These are phyloP conservation scores for Cromileptes altivelis DNA, from an alignment of 2,113 vertebrate species.

Conservation along the genomic window DNA sequence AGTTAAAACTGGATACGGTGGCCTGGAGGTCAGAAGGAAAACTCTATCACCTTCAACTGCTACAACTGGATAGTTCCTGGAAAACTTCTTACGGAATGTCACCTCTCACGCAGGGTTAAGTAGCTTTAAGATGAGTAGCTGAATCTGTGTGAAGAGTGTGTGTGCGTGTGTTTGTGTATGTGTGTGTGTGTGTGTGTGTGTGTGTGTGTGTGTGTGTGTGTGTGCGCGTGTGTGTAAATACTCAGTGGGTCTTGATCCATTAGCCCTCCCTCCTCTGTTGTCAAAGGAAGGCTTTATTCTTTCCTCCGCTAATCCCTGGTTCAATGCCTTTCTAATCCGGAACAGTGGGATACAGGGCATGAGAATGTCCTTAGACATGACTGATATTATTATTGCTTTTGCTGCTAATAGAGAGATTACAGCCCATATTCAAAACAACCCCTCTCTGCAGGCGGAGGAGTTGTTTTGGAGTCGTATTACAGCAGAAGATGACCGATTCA, in stretches of 20 bases:
- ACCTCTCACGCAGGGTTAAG: constrained; percentile 53
- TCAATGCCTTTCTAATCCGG: constrained; percentile 62
- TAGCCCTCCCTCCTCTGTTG: constrained; percentile 43
- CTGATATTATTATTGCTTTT: constrained; percentile 58
- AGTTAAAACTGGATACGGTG: neutral
- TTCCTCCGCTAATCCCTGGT: constrained; percentile 59
- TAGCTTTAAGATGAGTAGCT: constrained; percentile 49
- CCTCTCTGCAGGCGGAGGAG: neutral
- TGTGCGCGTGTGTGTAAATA: neutral
- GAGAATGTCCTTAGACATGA: constrained; percentile 47
- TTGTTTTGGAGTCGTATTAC: neutral
- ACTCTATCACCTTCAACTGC: constrained; percentile 10
- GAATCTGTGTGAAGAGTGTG: constrained; percentile 27
- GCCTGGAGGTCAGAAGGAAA: constrained; percentile 27
- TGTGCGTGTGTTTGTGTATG: neutral
- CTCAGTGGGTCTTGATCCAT: constrained; percentile 54
- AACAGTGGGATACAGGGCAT: constrained; percentile 46
- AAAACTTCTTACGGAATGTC: constrained; percentile 30
- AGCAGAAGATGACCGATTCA: neutral
- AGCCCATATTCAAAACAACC: constrained; percentile 35
- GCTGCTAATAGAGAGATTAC: constrained; percentile 59
- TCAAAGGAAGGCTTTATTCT: constrained; percentile 56
- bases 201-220: neutral
- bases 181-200: constrained; percentile 1
- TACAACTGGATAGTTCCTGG: neutral